A percentile compares a stretch with the other conserved stretches of the same genome.
Conservation (phyloP, 1,140 invertebrate genomes). For the Heterodera schachtii region DNA sequence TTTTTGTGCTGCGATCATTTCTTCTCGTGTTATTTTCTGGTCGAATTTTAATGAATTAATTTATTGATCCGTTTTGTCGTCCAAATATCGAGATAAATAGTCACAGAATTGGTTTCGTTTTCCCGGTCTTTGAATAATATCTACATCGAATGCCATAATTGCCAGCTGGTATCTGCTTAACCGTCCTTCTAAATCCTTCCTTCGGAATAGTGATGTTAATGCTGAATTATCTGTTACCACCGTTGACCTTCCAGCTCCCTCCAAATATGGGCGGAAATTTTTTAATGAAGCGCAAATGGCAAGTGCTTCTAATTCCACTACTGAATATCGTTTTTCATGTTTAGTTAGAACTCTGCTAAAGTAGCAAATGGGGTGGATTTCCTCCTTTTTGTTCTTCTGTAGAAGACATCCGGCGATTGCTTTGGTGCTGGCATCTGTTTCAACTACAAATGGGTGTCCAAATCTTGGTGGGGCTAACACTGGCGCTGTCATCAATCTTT, state of each 20-base stretch:
- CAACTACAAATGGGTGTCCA: constrained; percentile 33
- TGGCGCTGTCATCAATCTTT: constrained; percentile 15
- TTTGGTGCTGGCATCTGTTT: constrained; percentile 33
- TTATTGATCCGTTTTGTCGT: not conserved
- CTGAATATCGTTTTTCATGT: constrained; percentile 31
- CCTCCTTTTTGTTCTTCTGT: constrained; percentile 12
- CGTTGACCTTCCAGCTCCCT: constrained; percentile 27
- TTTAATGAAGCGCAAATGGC: constrained; percentile 28
- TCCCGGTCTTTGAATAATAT: constrained; percentile 22
- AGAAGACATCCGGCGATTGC: constrained; percentile 28
- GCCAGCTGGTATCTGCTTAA: constrained; percentile 28
- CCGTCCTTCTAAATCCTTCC: constrained; percentile 34
- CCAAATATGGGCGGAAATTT: constrained; percentile 31
- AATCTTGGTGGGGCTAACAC: constrained; percentile 33
- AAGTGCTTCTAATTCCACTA: constrained; percentile 36
- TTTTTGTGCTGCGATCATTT: constrained; percentile 19
- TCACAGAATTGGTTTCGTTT: constrained; percentile 24
- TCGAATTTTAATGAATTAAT: not conserved
- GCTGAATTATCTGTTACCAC: constrained; percentile 36
- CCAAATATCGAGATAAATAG: constrained; percentile 27
- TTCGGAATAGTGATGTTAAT: constrained; percentile 27
- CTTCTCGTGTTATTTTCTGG: constrained; percentile 3
- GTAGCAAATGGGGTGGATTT: constrained; percentile 30
- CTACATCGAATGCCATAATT: constrained; percentile 19
- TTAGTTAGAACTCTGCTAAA: constrained; percentile 23